Percentiles rank a stretch among this genome's conserved stretches.
Conservation (phyloP, 2,888 invertebrate genomes). For the Philaethria dido region DNA sequence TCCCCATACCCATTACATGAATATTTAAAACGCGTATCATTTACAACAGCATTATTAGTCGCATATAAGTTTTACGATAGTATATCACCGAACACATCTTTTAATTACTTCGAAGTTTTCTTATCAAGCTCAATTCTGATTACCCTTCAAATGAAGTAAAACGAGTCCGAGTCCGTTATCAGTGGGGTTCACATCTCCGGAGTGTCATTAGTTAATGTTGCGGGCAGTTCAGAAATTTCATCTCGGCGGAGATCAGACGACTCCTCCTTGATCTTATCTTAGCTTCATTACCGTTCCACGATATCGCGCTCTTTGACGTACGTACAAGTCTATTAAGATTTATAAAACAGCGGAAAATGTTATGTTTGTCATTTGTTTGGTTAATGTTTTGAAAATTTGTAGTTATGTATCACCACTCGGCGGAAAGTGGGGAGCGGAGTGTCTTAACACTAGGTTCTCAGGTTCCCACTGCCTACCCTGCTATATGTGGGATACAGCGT, state of each 20-base stretch:
- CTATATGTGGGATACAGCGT: no score
- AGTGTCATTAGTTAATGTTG: slow-evolving; percentile 51
- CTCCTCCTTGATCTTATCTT: slow-evolving; percentile 56
- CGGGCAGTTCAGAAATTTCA: slow-evolving; percentile 48
- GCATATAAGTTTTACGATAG: slow-evolving; percentile 10
- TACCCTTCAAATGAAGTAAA: slow-evolving; percentile 38
- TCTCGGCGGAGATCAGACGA: slow-evolving; percentile 64
- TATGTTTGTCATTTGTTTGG: not conserved
- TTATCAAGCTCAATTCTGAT: slow-evolving; percentile 32
- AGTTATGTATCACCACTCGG: no score
- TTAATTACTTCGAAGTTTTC: slow-evolving; percentile 32
- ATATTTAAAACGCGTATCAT: slow-evolving; percentile 9
- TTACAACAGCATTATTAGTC: slow-evolving; percentile 20
- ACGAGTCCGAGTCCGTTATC: slow-evolving; percentile 49
- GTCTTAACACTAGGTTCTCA: no score
- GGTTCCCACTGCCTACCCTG: no score
- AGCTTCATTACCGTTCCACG: slow-evolving; percentile 62
- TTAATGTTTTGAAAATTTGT: not conserved
- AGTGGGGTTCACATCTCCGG: slow-evolving; percentile 57
- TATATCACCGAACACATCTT: slow-evolving; percentile 26
- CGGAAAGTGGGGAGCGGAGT: no score
- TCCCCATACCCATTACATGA: not conserved
- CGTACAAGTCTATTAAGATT: slow-evolving; percentile 29
- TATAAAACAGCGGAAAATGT: slow-evolving; percentile 9
- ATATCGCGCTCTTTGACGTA: slow-evolving; percentile 39